Evolutionary conservation across 2,888 invertebrate species (phyloP).

Genomic region (Arge pagana): DNA sequence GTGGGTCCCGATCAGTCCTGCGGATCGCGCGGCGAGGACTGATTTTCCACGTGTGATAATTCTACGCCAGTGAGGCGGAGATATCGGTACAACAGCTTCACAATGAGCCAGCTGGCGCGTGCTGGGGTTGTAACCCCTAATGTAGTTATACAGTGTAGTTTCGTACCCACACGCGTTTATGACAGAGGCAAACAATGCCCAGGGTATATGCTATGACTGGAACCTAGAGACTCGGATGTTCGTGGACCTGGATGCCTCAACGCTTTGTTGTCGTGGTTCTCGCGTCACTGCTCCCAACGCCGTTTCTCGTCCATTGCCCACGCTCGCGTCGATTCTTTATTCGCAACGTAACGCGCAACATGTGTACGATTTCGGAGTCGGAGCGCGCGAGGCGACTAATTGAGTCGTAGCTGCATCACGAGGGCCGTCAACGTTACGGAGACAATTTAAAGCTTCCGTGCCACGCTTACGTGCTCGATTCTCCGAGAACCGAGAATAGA

Average conservation of each 20-base stretch:
- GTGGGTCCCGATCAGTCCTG: too few species aligned
- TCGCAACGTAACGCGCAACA: conserved; percentile 15
- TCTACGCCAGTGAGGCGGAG: conserved; percentile 47
- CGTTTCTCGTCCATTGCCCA: conserved; percentile 3
- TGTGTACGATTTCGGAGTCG: conserved; percentile 12
- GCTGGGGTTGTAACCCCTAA: conserved; percentile 55
- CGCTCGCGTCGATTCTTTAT: conserved; percentile 17
- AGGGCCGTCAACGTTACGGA: too few species aligned
- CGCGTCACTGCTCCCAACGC: conserved; percentile 55
- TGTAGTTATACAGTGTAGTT: conserved; percentile 53
- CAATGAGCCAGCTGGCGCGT: conserved; percentile 60
- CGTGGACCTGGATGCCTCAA: conserved; percentile 52
- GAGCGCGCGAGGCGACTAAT: conserved; percentile 11
- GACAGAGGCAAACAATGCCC: conserved; percentile 22
- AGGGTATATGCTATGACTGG: conserved; percentile 11
- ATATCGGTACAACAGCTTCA: conserved; percentile 57
- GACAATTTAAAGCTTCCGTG: too few species aligned
- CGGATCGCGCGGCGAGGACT: too few species aligned
- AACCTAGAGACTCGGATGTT: conserved; percentile 19
- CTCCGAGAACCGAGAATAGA: too few species aligned
- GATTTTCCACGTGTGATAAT: too few species aligned
- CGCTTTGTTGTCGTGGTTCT: conserved; percentile 57
- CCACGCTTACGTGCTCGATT: too few species aligned
- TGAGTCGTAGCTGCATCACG: too few species aligned
- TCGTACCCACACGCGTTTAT: conserved; percentile 33